A percentile compares a stretch with the other conserved stretches of the same genome.
Conservation (phyloP, 2,113 vertebrate genomes). For the Platysternon megacephalum region DNA sequence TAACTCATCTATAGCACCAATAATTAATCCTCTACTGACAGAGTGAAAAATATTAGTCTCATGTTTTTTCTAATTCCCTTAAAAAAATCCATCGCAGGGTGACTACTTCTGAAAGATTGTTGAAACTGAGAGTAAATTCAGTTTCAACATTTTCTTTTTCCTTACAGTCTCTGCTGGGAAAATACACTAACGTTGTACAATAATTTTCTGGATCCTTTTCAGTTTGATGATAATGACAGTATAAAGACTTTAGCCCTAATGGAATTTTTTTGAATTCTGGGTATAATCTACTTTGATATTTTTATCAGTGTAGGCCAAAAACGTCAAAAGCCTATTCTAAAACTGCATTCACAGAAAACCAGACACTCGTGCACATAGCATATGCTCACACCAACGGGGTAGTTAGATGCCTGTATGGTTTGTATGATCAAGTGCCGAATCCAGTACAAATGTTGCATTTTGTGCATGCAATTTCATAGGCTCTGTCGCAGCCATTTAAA, state of each 20-base stretch:
- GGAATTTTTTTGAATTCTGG: background rate
- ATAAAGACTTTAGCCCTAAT: conserved; percentile 39
- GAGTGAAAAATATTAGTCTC: conserved; percentile 30
- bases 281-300: background rate
- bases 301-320: background rate
- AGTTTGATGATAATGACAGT: conserved; percentile 14
- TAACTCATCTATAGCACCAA: conserved; percentile 54
- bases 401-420: rapidly evolving
- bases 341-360: background rate
- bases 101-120: conserved; percentile 57
- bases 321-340: background rate
- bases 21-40: conserved; percentile 65
- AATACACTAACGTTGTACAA: conserved; percentile 38
- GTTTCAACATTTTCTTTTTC: conserved; percentile 62
- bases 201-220: conserved; percentile 37
- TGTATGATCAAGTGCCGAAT: background rate
- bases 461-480: too few relatives aligned
- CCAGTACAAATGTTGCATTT: rapidly evolving
- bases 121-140: conserved; percentile 59
- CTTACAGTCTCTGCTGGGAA: conserved; percentile 61
- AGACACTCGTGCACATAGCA: rapidly evolving
- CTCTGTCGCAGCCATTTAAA: background rate
- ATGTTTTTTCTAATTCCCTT: conserved; percentile 30
- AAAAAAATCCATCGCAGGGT: conserved; percentile 52
- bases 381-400: rapidly evolving